Evolutionary conservation across 2,113 vertebrate genomes (phyloP).

Genomic region (Talpa occidentalis): DNA sequence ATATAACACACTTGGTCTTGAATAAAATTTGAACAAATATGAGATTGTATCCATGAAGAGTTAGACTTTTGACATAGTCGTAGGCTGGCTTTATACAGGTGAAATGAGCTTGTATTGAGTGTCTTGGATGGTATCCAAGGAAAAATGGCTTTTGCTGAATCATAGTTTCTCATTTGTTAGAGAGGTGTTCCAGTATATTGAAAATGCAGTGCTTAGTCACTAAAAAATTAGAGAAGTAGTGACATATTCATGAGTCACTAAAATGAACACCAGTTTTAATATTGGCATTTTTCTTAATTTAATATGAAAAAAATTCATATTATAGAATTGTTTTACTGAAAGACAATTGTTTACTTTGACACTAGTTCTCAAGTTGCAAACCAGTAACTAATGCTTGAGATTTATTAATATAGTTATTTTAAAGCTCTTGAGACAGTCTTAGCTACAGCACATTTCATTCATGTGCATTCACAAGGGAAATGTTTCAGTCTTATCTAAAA

Average conservation of each 20-base stretch:
- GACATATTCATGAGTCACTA: neutral
- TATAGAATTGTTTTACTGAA: neutral
- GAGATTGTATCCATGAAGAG: neutral
- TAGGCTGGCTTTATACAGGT: constrained; percentile 14
- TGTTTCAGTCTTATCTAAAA: neutral
- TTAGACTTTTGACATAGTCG: neutral
- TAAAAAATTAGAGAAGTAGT: neutral
- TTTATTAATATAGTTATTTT: neutral
- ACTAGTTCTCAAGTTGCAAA: neutral
- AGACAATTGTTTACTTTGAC: neutral
- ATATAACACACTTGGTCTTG: neutral
- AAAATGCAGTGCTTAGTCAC: neutral
- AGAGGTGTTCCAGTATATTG: neutral
- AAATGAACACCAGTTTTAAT: neutral
- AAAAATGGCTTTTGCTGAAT: constrained; percentile 25
- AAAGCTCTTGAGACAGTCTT: neutral
- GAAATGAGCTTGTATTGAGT: neutral
- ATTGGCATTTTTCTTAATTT: neutral
- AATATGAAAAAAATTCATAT: neutral
- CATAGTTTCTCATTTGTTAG: constrained; percentile 8
- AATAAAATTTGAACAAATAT: constrained; percentile 8
- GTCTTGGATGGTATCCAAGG: neutral
- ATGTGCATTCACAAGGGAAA: neutral
- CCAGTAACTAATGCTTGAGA: neutral
- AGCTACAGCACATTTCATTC: neutral